Evolutionary conservation across 2,797 vertebrate species (phyloP).

Genomic region (Tamandua tetradactyla): DNA sequence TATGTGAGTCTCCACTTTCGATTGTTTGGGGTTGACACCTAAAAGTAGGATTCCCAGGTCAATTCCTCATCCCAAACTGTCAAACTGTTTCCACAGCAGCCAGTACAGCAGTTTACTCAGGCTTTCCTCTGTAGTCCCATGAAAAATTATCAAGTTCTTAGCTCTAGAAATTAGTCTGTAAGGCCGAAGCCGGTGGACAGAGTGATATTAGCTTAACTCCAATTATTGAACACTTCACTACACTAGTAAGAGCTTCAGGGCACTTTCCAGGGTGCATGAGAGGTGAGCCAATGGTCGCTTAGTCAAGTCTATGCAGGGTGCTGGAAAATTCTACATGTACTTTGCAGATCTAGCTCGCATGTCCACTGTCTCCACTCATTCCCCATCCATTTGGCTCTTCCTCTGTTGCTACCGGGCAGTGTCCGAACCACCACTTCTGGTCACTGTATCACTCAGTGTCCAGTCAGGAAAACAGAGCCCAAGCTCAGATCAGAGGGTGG

Average conservation of each 20-base stretch:
- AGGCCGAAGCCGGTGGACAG: background rate
- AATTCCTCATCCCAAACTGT: too few relatives aligned
- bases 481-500: background rate
- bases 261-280: background rate
- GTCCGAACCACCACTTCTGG: background rate
- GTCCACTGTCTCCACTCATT: background rate
- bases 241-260: conserved; percentile 14
- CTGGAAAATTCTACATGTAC: background rate
- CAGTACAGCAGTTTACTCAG: background rate
- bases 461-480: background rate
- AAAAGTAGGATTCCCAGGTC: too few relatives aligned
- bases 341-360: background rate
- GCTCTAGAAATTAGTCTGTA: background rate
- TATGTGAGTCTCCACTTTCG: too few relatives aligned
- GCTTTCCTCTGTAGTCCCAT: background rate
- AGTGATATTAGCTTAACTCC: background rate
- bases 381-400: background rate
- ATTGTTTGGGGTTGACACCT: too few relatives aligned
- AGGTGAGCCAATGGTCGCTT: background rate
- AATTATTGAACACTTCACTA: background rate
- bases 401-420: background rate
- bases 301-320: background rate
- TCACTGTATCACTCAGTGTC: background rate
- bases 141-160: conserved; percentile 33
- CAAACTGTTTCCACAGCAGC: too few relatives aligned